Evolutionary conservation across 2,113 vertebrate species (phyloP).

Genomic region (Empidonax traillii): DNA sequence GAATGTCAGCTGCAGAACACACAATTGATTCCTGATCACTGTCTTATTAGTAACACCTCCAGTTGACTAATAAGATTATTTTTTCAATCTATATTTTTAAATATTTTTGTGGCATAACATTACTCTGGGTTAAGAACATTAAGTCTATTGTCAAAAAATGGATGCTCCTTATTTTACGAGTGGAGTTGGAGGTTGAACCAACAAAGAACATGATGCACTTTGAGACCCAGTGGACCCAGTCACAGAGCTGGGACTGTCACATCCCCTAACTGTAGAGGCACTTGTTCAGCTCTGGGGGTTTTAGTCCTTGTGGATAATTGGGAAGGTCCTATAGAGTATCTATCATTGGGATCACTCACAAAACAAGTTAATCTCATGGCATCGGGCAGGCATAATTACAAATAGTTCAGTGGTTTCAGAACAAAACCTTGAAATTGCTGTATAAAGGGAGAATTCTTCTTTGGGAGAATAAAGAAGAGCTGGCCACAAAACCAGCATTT

Average conservation of each 20-base stretch:
- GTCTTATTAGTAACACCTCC: background rate
- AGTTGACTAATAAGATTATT: background rate
- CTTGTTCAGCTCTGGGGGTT: background rate
- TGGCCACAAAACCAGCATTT: background rate
- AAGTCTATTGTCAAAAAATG: background rate
- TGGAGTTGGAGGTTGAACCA: background rate
- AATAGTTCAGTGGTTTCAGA: background rate
- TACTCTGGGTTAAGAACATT: background rate
- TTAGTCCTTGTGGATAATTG: background rate
- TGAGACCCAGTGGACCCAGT: background rate
- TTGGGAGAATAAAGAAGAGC: background rate
- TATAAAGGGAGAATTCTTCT: background rate
- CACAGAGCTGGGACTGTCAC: background rate
- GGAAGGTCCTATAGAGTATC: background rate
- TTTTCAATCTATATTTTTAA: background rate
- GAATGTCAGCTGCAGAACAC: background rate
- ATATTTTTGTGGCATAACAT: background rate
- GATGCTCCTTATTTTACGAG: background rate
- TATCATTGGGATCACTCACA: background rate
- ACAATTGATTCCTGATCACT: background rate
- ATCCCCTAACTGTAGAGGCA: background rate
- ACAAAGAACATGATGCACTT: accelerated
- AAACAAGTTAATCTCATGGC: background rate
- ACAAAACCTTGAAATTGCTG: background rate
- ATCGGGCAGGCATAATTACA: background rate